These are phyloP conservation scores for Neopelma chrysocephalum DNA, from an alignment of 2,797 vertebrate species.

Conservation along the genomic window DNA sequence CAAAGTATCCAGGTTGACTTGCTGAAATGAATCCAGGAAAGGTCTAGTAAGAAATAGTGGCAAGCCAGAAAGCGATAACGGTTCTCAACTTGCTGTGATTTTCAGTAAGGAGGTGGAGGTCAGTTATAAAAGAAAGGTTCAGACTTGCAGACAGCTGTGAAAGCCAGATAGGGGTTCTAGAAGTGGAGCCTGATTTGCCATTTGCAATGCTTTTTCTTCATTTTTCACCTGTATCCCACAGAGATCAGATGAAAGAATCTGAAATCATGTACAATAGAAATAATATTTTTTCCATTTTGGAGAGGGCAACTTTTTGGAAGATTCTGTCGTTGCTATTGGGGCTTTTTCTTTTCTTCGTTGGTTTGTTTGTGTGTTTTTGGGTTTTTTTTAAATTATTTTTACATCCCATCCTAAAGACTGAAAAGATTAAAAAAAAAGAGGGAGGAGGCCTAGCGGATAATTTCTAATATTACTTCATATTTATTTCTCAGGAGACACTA, in stretches of 20 bases:
- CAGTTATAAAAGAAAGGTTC: constrained; percentile 33
- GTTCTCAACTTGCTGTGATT: constrained; percentile 19
- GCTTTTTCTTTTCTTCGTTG: background rate
- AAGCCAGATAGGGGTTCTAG: constrained; percentile 1
- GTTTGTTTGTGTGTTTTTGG: background rate
- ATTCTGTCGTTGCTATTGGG: background rate
- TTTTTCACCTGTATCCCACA: background rate
- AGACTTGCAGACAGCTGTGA: background rate
- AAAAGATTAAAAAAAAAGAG: background rate
- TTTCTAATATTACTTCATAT: background rate
- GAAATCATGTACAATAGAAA: background rate
- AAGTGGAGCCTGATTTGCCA: background rate
- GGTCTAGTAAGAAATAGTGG: background rate
- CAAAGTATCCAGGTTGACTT: background rate
- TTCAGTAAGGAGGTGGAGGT: constrained; percentile 1
- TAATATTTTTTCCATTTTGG: background rate
- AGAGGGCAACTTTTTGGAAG: background rate
- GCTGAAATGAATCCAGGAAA: constrained; percentile 21
- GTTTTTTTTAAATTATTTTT: background rate
- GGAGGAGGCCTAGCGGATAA: background rate
- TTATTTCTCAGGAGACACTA: background rate
- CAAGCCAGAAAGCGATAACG: background rate
- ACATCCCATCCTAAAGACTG: background rate
- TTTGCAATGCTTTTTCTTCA: background rate
- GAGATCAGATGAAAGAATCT: constrained; percentile 10